Base-by-base conservation (phyloP, 2,797 vertebrate genomes). In the Novumbra hubbsi region DNA sequence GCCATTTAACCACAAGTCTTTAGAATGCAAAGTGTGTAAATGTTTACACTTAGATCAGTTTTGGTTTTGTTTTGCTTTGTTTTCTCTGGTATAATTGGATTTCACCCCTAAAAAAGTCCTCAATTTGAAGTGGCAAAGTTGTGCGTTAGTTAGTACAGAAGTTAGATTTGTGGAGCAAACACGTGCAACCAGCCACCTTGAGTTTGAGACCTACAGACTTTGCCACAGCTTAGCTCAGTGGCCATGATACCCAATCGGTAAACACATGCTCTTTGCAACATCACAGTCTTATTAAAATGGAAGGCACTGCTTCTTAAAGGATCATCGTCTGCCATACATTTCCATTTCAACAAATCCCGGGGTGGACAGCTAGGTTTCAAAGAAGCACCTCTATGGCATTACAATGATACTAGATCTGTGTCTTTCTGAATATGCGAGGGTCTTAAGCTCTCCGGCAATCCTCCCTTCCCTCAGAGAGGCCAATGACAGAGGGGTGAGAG, bases 1-100 rank as follows among this genome's bases (percentile, higher is more conserved):
- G 86, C 80, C 80, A 78, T 89, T 88, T 81, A 73, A 21, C 64
- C 45, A 68, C 21, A 28, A 67, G 73, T 19, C 16, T 2, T 6
- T 52, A 2, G 76, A 78, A 83, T 72, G 73, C 70, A 70, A 79
- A 83, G 79, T 64, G 76, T 38, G 34, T 38, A 17, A 78, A 76
- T 71, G 80, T 87, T 84, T 81, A 75, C 34, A 49, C 75, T 78
- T 48, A 8, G 62, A 70, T 70, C 45, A 41, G 15, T 66, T 71
- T n/a, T n/a, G n/a, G n/a, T n/a, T n/a, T n/a, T n/a, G n/a, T n/a
- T n/a, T n/a, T 65, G 57, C 30, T 2, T 76, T 76, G n/a, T 24
- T 73, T 50, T 64, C 73, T 63, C n/a, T 11, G 4, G 3, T 38
- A 45, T 74, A 34, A 81, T 76, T 71, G 32, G 68, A 73, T 57